A percentile compares a stretch with the other conserved stretches of the same genome.
phyloP scores from a whole-genome alignment of 2,113 vertebrate genomes.

The Microcebus griseorufus region DNA sequence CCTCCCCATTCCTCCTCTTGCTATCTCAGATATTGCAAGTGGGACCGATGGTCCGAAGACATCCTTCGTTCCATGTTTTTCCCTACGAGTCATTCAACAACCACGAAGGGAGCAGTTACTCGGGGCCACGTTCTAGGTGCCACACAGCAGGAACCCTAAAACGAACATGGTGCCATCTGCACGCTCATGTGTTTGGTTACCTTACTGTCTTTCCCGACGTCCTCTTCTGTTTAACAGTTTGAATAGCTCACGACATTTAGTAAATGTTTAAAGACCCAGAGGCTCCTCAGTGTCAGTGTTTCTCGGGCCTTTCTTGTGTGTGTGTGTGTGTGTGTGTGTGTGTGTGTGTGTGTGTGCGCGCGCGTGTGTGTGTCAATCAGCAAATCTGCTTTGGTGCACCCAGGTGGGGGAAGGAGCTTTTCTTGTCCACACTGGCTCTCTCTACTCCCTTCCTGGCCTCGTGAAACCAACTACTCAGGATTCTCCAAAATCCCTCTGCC shows the following conservation, averaged over 20 bases:
- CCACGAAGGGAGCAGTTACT: neutral
- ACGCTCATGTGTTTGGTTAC: neutral
- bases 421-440: rapidly evolving
- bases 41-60: neutral
- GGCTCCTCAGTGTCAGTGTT: neutral
- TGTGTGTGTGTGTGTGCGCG: too few relatives aligned
- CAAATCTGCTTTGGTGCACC: neutral
- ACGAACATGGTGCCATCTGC: neutral
- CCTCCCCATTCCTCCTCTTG: neutral
- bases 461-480: neutral
- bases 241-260: neutral
- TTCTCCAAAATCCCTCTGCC: neutral
- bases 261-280: neutral
- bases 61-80: neutral
- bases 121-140: neutral
- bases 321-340: neutral
- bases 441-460: neutral
- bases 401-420: neutral
- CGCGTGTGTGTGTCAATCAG: too few relatives aligned
- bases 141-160: neutral
- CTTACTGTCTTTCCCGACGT: neutral
- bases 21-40: neutral
- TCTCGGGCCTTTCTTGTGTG: neutral
- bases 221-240: neutral
- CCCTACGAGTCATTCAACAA: neutral